phyloP scores from a whole-genome alignment of 35 echinoderm and acorn worm species.

The Heliocidaris erythrogramma region DNA sequence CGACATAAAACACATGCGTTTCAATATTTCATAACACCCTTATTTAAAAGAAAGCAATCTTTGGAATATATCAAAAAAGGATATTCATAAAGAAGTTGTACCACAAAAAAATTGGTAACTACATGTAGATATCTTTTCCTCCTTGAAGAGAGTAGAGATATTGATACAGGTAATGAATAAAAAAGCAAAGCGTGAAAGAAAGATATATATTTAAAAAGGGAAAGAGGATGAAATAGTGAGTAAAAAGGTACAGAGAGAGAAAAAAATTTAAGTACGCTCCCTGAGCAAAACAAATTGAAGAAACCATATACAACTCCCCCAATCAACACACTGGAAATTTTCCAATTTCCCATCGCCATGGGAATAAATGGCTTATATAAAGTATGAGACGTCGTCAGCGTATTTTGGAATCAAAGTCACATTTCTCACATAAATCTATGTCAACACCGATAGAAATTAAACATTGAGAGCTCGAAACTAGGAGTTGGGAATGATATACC shows the following conservation, averaged over 20 bases:
- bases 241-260: too few relatives aligned
- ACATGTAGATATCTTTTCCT: too few relatives aligned
- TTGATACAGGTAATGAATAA: background rate
- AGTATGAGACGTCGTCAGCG: background rate
- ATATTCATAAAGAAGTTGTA: too few relatives aligned
- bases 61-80: too few relatives aligned
- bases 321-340: conserved; percentile 17
- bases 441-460: background rate
- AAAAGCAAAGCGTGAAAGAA: background rate
- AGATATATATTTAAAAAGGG: background rate
- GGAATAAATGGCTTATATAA: background rate
- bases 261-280: background rate
- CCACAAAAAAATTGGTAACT: too few relatives aligned
- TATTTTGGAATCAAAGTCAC: conserved; percentile 16
- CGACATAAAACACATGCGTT: too few relatives aligned
- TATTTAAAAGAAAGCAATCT: too few relatives aligned
- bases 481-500: background rate
- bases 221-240: background rate
- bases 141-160: background rate
- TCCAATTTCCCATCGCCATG: background rate
- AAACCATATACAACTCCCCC: background rate
- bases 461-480: conserved; percentile 3
- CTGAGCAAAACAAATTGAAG: background rate
- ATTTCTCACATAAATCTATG: conserved; percentile 12
- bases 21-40: too few relatives aligned